Percentiles rank a stretch among this genome's conserved stretches.
Conservation (phyloP, 2,888 invertebrate species). For the Drosophila fulvimacula region DNA sequence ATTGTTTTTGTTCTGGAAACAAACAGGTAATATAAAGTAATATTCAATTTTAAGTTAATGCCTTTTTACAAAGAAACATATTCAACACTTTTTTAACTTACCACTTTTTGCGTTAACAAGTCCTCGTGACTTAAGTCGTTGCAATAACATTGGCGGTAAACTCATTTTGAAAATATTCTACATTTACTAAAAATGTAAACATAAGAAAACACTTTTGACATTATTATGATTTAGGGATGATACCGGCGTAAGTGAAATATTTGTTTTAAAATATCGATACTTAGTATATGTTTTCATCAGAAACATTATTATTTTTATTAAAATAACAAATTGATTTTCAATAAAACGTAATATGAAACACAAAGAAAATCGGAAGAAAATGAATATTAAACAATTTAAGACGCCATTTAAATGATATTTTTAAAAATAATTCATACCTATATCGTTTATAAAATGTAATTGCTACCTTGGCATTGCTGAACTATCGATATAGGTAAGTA, state of each 20-base stretch:
- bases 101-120: conserved; percentile 47
- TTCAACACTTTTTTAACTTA: conserved; percentile 6
- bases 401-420: no score
- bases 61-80: no score
- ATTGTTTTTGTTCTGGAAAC: conserved; percentile 37
- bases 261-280: not conserved
- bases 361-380: no score
- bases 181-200: not conserved
- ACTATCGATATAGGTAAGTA: not conserved
- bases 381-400: no score
- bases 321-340: no score
- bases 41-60: not conserved
- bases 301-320: no score
- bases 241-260: not conserved
- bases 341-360: no score
- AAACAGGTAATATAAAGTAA: not conserved
- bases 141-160: conserved; percentile 59
- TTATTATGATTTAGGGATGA: not conserved
- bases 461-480: not conserved
- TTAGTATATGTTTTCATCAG: not conserved
- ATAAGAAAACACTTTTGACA: not conserved
- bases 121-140: conserved; percentile 59
- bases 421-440: not conserved
- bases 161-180: conserved; percentile 43
- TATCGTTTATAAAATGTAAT: not conserved